Evolutionary conservation across 2,113 vertebrate genomes (phyloP).

Genomic region (Ornithorhynchus anatinus): DNA sequence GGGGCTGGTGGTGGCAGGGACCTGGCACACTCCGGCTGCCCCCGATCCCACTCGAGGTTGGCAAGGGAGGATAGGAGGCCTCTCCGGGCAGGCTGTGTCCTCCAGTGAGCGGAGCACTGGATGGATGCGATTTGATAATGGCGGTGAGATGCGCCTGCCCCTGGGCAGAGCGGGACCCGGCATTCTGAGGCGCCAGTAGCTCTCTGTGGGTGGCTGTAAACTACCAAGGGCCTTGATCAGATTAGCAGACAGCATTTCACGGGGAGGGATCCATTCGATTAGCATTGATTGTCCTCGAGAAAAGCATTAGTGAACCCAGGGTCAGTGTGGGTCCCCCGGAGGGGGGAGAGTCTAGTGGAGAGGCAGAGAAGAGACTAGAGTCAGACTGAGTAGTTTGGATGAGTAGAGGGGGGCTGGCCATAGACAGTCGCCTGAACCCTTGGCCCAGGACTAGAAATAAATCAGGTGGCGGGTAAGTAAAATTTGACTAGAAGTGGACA

Average conservation of each 20-base stretch:
- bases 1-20: too few relatives aligned
- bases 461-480: too few relatives aligned
- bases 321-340: not conserved
- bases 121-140: not conserved
- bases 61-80: not conserved
- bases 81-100: not conserved
- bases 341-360: not conserved
- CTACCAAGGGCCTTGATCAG: constrained; percentile 46
- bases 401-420: not conserved
- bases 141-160: not conserved
- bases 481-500: too few relatives aligned
- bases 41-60: too few relatives aligned
- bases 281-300: constrained; percentile 24
- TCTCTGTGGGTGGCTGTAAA: constrained; percentile 46
- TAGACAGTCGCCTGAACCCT: not conserved
- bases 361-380: not conserved
- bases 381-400: not conserved
- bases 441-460: too few relatives aligned
- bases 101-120: not conserved
- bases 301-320: constrained; percentile 1
- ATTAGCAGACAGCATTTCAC: constrained; percentile 37
- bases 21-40: too few relatives aligned
- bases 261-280: constrained; percentile 29
- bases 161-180: not conserved
- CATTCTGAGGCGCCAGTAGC: constrained; percentile 35